These are phyloP conservation scores for Trichogramma pretiosum DNA, from an alignment of 1,140 invertebrate species.

Conservation along the genomic window DNA sequence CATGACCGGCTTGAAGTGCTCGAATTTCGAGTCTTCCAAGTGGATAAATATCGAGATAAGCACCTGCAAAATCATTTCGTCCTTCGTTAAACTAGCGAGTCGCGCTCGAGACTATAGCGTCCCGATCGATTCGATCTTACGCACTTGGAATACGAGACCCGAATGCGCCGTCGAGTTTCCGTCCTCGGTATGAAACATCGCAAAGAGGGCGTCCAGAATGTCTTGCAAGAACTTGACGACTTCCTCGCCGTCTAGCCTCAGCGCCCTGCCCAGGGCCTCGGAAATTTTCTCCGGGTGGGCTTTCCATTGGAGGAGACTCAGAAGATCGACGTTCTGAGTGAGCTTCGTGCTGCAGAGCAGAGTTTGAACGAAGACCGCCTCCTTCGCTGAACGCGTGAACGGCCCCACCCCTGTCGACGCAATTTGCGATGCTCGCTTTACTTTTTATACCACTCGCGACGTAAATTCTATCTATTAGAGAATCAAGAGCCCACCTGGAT, in stretches of 20 bases:
- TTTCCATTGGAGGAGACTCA: slow-evolving; percentile 86
- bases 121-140: no score
- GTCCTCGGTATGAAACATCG: slow-evolving; percentile 89
- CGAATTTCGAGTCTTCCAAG: slow-evolving; percentile 84
- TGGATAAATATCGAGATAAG: slow-evolving; percentile 86
- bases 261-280: slow-evolving; percentile 71
- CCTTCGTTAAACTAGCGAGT: neutral
- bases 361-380: slow-evolving; percentile 73
- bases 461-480: no score
- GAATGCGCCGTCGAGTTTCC: slow-evolving; percentile 72
- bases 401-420: slow-evolving; percentile 40
- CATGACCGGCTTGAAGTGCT: slow-evolving; percentile 91
- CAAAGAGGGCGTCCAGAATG: slow-evolving; percentile 88
- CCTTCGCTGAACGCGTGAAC: slow-evolving; percentile 75
- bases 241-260: slow-evolving; percentile 78
- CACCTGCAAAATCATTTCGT: slow-evolving; percentile 27
- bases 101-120: neutral
- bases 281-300: slow-evolving; percentile 76
- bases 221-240: slow-evolving; percentile 95
- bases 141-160: slow-evolving; percentile 66
- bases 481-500: no score
- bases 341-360: slow-evolving; percentile 88
- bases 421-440: no score
- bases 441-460: no score
- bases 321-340: slow-evolving; percentile 85